phyloP scores from a whole-genome alignment of 2,113 vertebrate genomes.

The Neotoma lepida region DNA sequence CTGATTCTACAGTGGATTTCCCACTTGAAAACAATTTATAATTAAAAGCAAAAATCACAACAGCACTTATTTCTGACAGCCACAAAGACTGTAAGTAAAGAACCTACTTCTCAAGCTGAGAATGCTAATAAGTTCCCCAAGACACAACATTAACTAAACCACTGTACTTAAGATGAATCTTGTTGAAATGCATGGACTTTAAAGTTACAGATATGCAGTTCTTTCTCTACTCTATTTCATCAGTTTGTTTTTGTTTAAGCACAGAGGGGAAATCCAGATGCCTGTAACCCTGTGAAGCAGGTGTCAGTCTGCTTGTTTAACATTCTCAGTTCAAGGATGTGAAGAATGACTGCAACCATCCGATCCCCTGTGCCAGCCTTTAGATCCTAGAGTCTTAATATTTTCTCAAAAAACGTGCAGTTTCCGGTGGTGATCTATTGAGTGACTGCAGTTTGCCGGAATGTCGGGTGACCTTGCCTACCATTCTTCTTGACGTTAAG shows the following conservation, averaged over 20 bases:
- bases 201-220: slow-evolving; percentile 38
- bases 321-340: slow-evolving; percentile 52
- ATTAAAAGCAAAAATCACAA: slow-evolving; percentile 36
- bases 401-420: slow-evolving; percentile 41
- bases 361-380: slow-evolving; percentile 9
- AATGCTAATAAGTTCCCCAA: slow-evolving; percentile 31
- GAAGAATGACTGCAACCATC: slow-evolving; percentile 51
- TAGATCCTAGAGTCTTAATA: slow-evolving; percentile 44
- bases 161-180: not conserved
- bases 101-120: slow-evolving; percentile 37
- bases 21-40: slow-evolving; percentile 48
- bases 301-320: slow-evolving; percentile 59
- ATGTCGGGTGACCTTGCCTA: slow-evolving; percentile 41
- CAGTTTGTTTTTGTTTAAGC: slow-evolving; percentile 44
- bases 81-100: slow-evolving; percentile 34
- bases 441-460: slow-evolving; percentile 45
- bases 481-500: slow-evolving; percentile 16
- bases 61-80: slow-evolving; percentile 46
- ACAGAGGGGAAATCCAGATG: slow-evolving; percentile 46
- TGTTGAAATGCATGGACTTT: slow-evolving; percentile 48
- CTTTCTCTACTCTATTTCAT: slow-evolving; percentile 34
- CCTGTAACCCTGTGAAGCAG: slow-evolving; percentile 12
- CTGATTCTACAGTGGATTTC: slow-evolving; percentile 41
- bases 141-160: slow-evolving; percentile 29
- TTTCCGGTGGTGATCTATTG: slow-evolving; percentile 50